These are phyloP conservation scores for Vanacampus margaritifer DNA, from an alignment of 2,113 vertebrate genomes.

Conservation along the genomic window DNA sequence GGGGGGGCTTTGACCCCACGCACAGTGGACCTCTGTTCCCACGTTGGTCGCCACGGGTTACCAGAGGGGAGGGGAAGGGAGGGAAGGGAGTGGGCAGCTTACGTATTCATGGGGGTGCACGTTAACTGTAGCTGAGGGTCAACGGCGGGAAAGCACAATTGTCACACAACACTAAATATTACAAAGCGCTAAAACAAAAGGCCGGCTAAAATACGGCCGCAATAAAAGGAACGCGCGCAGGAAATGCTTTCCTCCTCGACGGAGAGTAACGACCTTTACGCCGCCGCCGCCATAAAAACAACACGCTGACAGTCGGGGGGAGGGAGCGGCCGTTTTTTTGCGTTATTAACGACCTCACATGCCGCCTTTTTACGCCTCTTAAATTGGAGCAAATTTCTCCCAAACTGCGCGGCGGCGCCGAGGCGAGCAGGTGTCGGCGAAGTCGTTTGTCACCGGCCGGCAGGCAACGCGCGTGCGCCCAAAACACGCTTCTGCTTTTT, in stretches of 20 bases:
- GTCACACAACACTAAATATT: conserved; percentile 65
- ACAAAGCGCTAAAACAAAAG: conserved; percentile 60
- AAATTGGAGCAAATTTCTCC: conserved; percentile 49
- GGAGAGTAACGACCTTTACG: conserved; percentile 56
- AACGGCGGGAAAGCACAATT: conserved; percentile 46
- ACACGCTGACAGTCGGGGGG: conserved; percentile 37
- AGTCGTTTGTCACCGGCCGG: conserved; percentile 3
- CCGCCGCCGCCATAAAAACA: conserved; percentile 44
- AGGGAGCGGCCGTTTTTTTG: conserved; percentile 48
- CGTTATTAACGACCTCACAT: conserved; percentile 46
- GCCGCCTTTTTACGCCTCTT: conserved; percentile 32
- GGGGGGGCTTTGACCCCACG: background rate
- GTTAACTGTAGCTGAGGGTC: conserved; percentile 61
- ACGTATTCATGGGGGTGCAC: conserved; percentile 50
- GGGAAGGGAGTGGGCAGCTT: conserved; percentile 22
- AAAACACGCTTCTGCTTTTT: background rate
- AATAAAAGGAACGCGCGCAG: conserved; percentile 45
- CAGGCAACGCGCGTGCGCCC: background rate
- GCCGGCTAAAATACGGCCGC: conserved; percentile 53
- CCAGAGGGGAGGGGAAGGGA: conserved; percentile 7
- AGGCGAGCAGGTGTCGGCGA: conserved; percentile 38
- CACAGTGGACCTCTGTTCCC: conserved; percentile 45
- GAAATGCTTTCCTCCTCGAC: conserved; percentile 38
- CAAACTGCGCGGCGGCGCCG: conserved; percentile 21
- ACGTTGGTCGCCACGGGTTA: conserved; percentile 28